These are phyloP conservation scores for Aquatica leii DNA, from an alignment of 2,888 invertebrate genomes.

Conservation along the genomic window DNA sequence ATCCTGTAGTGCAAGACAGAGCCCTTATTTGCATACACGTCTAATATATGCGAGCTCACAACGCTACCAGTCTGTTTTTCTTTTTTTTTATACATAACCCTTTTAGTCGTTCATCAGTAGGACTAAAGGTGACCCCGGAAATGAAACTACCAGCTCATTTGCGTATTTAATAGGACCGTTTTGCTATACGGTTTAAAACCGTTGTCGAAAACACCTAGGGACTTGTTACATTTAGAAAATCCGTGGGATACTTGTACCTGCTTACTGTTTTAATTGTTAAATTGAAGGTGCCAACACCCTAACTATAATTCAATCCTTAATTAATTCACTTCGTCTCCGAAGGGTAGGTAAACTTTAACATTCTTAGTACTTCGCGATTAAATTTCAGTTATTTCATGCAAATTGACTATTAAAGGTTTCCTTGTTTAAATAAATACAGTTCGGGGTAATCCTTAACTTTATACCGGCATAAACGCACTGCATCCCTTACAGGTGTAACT, in stretches of 20 bases:
- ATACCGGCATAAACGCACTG: too few species aligned
- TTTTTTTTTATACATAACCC: constrained; percentile 39
- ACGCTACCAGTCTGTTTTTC: constrained; percentile 44
- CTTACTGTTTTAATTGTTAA: constrained; percentile 30
- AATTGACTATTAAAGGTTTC: not conserved
- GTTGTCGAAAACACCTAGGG: constrained; percentile 23
- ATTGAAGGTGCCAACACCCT: constrained; percentile 13
- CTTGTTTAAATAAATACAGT: too few species aligned
- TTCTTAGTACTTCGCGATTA: not conserved
- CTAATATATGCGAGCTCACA: constrained; percentile 56
- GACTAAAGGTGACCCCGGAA: constrained; percentile 45
- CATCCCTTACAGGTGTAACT: too few species aligned
- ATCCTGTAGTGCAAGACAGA: constrained; percentile 53
- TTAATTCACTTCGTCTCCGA: constrained; percentile 5
- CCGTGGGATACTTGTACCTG: constrained; percentile 31
- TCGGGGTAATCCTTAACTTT: too few species aligned
- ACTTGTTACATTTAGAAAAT: constrained; percentile 22
- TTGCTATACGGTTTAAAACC: constrained; percentile 46
- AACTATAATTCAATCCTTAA: constrained; percentile 15
- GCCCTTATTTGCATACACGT: constrained; percentile 52
- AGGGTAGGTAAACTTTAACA: not conserved
- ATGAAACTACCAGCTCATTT: constrained; percentile 52
- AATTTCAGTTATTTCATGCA: not conserved
- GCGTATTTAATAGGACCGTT: constrained; percentile 54
- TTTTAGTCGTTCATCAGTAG: constrained; percentile 50